A percentile compares a stretch with the other conserved stretches of the same genome.
These are phyloP conservation scores for Mythimna ferrago DNA, from an alignment of 2,888 invertebrate genomes.

Conservation along the genomic window DNA sequence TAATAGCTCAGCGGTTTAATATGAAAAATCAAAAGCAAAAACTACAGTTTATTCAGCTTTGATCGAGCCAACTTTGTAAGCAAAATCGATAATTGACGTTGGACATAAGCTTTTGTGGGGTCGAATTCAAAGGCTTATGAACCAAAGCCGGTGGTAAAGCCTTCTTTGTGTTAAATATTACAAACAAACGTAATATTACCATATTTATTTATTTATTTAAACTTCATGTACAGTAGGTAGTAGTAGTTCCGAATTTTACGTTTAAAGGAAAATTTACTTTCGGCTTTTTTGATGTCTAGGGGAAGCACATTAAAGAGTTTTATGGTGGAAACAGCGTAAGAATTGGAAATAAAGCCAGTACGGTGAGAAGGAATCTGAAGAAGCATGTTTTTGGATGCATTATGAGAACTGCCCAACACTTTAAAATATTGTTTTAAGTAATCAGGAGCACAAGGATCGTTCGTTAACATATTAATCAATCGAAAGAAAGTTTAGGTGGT, in stretches of 20 bases:
- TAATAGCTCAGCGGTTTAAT: slow-evolving; percentile 14
- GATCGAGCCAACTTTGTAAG: slow-evolving; percentile 56
- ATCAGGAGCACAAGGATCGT: no score
- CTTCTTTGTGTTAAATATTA: slow-evolving; percentile 34
- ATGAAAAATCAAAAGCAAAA: slow-evolving; percentile 43
- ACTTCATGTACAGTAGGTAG: no score
- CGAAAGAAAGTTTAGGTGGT: slow-evolving; percentile 2
- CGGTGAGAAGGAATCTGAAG: no score
- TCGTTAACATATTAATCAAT: slow-evolving; percentile 20
- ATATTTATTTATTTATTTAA: neutral
- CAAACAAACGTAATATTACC: slow-evolving; percentile 34
- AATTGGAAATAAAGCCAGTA: no score
- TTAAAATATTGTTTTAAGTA: no score
- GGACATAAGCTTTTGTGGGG: slow-evolving; percentile 38
- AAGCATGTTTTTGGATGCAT: no score
- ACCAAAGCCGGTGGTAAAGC: slow-evolving; percentile 10
- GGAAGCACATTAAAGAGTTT: no score
- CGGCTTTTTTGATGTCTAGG: no score
- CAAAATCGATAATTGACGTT: slow-evolving; percentile 60
- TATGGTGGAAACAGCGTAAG: no score
- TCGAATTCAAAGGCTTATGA: slow-evolving; percentile 62
- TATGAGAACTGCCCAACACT: no score
- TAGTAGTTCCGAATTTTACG: no score
- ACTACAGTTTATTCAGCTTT: slow-evolving; percentile 47
- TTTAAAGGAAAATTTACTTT: no score